Evolutionary conservation across 2,113 vertebrate genomes (phyloP).

Genomic region (Peromyscus polionotus): DNA sequence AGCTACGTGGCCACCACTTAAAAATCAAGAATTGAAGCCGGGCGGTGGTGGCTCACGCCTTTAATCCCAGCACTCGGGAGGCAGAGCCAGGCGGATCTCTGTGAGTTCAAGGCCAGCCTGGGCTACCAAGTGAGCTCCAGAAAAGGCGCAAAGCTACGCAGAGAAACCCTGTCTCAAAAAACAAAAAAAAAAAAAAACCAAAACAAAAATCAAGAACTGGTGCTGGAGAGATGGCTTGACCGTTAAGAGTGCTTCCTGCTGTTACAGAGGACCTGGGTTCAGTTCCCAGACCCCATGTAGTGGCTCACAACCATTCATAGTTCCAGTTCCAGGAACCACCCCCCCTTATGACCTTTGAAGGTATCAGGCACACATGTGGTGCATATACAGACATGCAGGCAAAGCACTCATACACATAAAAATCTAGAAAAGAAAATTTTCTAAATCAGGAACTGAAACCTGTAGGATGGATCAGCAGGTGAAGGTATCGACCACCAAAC

Average conservation of each 20-base stretch:
- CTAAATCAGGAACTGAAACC: neutral
- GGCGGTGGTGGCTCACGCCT: too few species aligned
- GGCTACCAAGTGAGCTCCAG: too few species aligned
- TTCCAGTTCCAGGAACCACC: neutral
- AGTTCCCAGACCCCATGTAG: neutral
- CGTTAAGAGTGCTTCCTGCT: too few species aligned
- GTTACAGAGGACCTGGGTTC: neutral
- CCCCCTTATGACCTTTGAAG: neutral
- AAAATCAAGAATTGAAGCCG: too few species aligned
- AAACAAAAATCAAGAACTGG: too few species aligned
- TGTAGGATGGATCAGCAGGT: neutral
- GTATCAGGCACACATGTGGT: neutral
- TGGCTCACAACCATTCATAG: neutral
- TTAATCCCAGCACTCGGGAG: too few species aligned
- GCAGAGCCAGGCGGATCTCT: too few species aligned
- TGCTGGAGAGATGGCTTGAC: neutral
- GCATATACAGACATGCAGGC: neutral
- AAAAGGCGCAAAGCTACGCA: too few species aligned
- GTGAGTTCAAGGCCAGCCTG: too few species aligned
- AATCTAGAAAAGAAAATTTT: neutral
- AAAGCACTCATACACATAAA: neutral
- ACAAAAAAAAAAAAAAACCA: too few species aligned
- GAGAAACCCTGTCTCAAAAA: too few species aligned
- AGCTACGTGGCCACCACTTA: fast-evolving
- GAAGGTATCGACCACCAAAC: neutral